Evolutionary conservation across 2,888 invertebrate species (phyloP).

Genomic region (Drosophila rubida): DNA sequence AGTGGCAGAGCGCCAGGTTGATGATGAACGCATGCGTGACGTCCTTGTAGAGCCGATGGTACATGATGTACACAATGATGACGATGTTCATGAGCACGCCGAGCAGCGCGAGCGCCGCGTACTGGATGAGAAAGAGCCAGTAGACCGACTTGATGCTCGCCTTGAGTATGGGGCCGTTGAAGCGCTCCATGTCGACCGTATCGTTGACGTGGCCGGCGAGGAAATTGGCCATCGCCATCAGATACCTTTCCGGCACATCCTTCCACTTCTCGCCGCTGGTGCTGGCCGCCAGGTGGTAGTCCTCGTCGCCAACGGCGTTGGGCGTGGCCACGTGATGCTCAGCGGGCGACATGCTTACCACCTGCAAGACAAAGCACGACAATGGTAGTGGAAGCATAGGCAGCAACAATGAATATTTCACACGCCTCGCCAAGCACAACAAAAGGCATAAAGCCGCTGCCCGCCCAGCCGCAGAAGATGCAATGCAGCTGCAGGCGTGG

Average conservation of each 20-base stretch:
- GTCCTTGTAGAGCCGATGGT: conserved; percentile 86
- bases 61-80: conserved; percentile 86
- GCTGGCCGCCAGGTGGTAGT: conserved; percentile 62
- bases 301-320: conserved; percentile 34
- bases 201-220: conserved; percentile 81
- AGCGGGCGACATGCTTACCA: conserved; percentile 66
- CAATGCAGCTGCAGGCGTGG: too few species aligned
- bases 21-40: conserved; percentile 88
- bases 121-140: conserved; percentile 88
- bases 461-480: not conserved
- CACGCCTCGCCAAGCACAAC: conserved; percentile 26
- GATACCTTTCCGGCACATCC: conserved; percentile 83
- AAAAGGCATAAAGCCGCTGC: conserved; percentile 17
- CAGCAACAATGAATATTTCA: conserved; percentile 28
- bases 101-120: conserved; percentile 86
- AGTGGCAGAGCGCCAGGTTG: conserved; percentile 88
- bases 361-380: conserved; percentile 48
- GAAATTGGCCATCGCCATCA: conserved; percentile 81
- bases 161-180: conserved; percentile 87
- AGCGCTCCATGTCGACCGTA: conserved; percentile 84
- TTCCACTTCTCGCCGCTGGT: conserved; percentile 72
- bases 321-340: conserved; percentile 52
- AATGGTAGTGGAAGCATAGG: too few species aligned
- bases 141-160: conserved; percentile 87
- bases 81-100: conserved; percentile 87